A percentile compares a stretch with the other conserved stretches of the same genome.
Evolutionary conservation across 2,113 vertebrate genomes (phyloP).

Genomic region (Passer montanus): DNA sequence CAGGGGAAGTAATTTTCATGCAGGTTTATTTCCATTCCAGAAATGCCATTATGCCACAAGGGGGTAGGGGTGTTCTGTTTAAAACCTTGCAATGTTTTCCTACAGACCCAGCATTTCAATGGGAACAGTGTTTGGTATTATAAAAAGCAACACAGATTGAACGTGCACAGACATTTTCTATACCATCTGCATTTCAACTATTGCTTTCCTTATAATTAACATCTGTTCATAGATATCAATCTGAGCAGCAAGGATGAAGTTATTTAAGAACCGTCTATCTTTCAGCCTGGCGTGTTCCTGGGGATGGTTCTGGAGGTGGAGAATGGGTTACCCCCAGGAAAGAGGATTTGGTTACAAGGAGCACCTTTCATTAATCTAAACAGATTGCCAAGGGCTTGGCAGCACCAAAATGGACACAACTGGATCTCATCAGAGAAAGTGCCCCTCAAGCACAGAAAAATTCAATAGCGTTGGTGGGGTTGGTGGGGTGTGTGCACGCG

Average conservation of each 20-base stretch:
- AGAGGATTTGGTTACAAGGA: conserved; percentile 75
- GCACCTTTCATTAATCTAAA: conserved; percentile 75
- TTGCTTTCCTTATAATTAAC: conserved; percentile 69
- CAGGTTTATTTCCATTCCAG: conserved; percentile 43
- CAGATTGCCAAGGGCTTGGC: conserved; percentile 67
- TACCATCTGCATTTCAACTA: conserved; percentile 56
- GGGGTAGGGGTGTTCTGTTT: conserved; percentile 77
- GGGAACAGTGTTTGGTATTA: background rate
- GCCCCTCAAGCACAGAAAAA: conserved; percentile 18
- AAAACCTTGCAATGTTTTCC: conserved; percentile 8
- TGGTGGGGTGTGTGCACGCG: background rate
- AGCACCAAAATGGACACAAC: conserved; percentile 66
- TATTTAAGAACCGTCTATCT: conserved; percentile 57
- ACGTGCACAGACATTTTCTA: conserved; percentile 51
- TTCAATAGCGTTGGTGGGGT: background rate
- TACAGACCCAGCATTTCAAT: background rate
- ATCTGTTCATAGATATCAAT: conserved; percentile 67
- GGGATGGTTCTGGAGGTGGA: conserved; percentile 53
- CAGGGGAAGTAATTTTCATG: background rate
- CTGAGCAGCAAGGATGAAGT: conserved; percentile 26
- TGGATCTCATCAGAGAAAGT: conserved; percentile 73
- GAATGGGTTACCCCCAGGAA: conserved; percentile 55
- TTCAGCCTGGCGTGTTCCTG: conserved; percentile 23
- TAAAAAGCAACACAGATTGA: conserved; percentile 36
- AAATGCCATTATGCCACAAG: conserved; percentile 74